Base-by-base conservation (phyloP, 2,797 vertebrate species). In the Sebastes vulpes region DNA sequence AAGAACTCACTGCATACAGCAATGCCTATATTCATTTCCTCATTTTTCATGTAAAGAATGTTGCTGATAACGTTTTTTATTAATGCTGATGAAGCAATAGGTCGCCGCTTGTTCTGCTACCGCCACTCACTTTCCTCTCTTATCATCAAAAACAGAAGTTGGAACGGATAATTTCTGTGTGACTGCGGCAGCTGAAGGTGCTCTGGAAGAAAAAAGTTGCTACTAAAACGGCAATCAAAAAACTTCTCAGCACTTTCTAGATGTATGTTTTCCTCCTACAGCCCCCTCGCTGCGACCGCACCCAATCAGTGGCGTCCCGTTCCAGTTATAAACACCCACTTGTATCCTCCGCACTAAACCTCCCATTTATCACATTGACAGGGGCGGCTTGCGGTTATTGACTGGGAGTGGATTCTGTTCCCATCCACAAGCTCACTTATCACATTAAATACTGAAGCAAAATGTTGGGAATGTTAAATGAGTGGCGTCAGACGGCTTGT, bases 281-380 rank as follows among this genome's bases (percentile, higher is more conserved):
- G 58, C 46, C 52, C 32, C 38, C 64, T 76, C 4, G 20, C 75
- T 60, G 58, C 6, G 79, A 81, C 92, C 85, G 65, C 90, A 83
- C 84, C 88, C 94, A 89, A 85, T 89, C 85, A 86, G 77, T 57
- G 77, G 82, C 70, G 10, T 84, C 90, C 82, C 60, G 3, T 67
- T 84, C 74, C 86, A 81, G 77, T 90, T 78, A 84, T 32, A 70
- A 84, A 91, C 91, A 74, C 87, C 86, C 88, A 83, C 85, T 83
- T 65, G 75, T 78, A 72, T 90, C 84, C 77, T 75, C 9, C 4
- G 25, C 52, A 9, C 65, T 72, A 69, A 94, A 88, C 90, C 86
- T 90, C 81, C 74, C 90, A 94, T 96, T 88, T 46, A 90, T 95
- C 93, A 92, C 83, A 29, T 42, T 92, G 93, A 95, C 93, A 93